Evolutionary conservation across 2,113 vertebrate genomes (phyloP).

Genomic region (Tenebrosternarchus preto): DNA sequence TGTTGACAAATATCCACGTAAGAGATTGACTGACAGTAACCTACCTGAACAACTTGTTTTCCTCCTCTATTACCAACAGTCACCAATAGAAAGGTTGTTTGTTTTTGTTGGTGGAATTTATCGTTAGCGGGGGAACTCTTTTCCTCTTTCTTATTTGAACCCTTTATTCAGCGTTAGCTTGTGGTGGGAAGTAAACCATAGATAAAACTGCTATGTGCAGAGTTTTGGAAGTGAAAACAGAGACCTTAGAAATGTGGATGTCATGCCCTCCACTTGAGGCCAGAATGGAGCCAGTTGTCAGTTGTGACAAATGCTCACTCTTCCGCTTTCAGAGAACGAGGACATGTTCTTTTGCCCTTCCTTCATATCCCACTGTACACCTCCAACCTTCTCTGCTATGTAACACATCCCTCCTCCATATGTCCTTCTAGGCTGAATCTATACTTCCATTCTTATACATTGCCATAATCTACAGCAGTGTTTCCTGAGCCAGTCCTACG

Average conservation of each 20-base stretch:
- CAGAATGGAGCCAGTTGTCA: slow-evolving; percentile 48
- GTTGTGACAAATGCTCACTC: slow-evolving; percentile 51
- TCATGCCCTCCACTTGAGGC: slow-evolving; percentile 43
- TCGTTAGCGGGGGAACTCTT: slow-evolving; percentile 22
- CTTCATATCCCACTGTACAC: slow-evolving; percentile 39
- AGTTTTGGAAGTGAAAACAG: slow-evolving; percentile 31
- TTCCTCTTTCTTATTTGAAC: slow-evolving; percentile 29
- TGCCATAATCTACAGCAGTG: no score
- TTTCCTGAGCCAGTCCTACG: no score
- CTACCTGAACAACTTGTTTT: not conserved
- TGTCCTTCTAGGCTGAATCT: slow-evolving; percentile 44
- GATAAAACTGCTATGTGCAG: not conserved
- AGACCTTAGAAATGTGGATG: slow-evolving; percentile 36
- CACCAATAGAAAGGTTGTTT: slow-evolving; percentile 10
- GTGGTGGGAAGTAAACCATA: not conserved
- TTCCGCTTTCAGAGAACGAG: slow-evolving; percentile 52
- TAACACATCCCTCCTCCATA: slow-evolving; percentile 33
- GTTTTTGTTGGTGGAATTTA: slow-evolving; percentile 44
- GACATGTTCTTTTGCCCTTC: slow-evolving; percentile 58
- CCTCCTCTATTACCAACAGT: slow-evolving; percentile 23
- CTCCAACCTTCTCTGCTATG: slow-evolving; percentile 32
- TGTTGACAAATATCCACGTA: not conserved
- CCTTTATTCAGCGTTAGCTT: slow-evolving; percentile 25
- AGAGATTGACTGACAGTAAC: not conserved
- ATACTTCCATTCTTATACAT: slow-evolving; percentile 30